Base-by-base conservation (phyloP, 2,797 vertebrate species). In the Hippoglossus hippoglossus region DNA sequence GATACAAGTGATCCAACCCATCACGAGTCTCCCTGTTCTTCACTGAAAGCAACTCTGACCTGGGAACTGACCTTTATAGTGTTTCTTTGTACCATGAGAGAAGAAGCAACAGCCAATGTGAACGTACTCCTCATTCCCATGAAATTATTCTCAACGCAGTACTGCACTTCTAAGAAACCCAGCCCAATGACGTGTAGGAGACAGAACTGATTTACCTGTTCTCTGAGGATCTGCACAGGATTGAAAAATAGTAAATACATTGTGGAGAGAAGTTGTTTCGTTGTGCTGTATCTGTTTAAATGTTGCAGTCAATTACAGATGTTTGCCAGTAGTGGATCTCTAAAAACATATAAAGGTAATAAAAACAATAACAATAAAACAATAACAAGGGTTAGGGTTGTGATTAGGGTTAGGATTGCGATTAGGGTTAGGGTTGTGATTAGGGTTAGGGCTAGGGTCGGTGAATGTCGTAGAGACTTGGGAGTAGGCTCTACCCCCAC, bases 1-100 rank as follows among this genome's bases (percentile, higher is more conserved):
- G 26, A 91, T 54, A 12, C 89, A 1, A 57, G 46, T 26, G 18
- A 86, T 55, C 80, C 79, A 73, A 74, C 73, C 82, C 91, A 93
- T 93, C 39, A 63, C 13, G 50, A 76, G n/a, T 9, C 51, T 25
- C 75, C 73, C 62, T 75, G 59, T 64, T 55, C 50, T 62, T 49
- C 19, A 63, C 77, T 77, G 44, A 52, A 28, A 62, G 46, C 44
- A 31, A n/a, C 1, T 15, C 26, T 67, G 52, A 71, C 47, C 26
- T 39, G 12, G 16, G 21, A 57, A 4, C 19, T 52, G 57, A 80
- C 49, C 22, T 88, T 89, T 89, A 91, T 85, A 83, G 51, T 16
- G 44, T 5, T 39, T 67, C 59, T 46, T 53, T 47, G n/a, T 24
- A 6, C 8, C 24, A 2, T 50, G 7, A 73, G 49, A 75, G 8